phyloP scores from a whole-genome alignment of 2,113 vertebrate species.

The Festucalex cinctus region DNA sequence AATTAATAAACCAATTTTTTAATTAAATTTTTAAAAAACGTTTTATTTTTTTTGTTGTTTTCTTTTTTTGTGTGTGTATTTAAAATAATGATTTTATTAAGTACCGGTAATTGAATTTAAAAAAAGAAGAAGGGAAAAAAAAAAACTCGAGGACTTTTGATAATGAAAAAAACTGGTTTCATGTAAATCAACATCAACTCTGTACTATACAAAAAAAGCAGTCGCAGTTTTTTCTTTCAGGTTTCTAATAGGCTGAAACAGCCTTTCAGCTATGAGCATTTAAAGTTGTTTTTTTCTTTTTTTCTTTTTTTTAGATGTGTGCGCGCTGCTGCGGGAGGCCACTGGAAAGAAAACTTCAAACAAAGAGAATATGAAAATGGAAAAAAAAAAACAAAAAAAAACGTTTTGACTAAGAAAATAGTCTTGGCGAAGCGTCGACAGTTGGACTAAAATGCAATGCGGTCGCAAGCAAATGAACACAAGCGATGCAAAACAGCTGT shows the following conservation, averaged over 20 bases:
- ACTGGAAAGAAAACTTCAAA: background rate
- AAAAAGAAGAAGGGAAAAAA: background rate
- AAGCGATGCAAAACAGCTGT: constrained; percentile 9
- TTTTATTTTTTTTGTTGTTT: no score
- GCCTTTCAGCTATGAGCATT: background rate
- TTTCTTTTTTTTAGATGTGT: background rate
- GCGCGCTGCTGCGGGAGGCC: background rate
- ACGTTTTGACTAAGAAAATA: background rate
- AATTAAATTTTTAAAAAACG: no score
- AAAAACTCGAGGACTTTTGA: background rate
- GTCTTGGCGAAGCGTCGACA: constrained; percentile 5
- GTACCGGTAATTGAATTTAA: no score
- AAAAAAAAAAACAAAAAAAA: background rate
- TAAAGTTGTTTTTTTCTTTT: background rate
- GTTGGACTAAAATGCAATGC: background rate
- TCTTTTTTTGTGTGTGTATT: no score
- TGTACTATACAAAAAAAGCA: background rate
- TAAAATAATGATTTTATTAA: no score
- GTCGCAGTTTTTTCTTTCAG: background rate
- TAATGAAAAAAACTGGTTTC: background rate
- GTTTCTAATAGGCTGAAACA: background rate
- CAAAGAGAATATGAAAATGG: background rate
- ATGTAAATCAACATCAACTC: background rate
- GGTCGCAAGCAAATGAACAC: constrained; percentile 6
- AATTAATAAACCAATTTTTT: no score